A percentile compares a stretch with the other conserved stretches of the same genome.
Conservation (phyloP, 1,140 invertebrate genomes). For the Orchestia grillus region DNA sequence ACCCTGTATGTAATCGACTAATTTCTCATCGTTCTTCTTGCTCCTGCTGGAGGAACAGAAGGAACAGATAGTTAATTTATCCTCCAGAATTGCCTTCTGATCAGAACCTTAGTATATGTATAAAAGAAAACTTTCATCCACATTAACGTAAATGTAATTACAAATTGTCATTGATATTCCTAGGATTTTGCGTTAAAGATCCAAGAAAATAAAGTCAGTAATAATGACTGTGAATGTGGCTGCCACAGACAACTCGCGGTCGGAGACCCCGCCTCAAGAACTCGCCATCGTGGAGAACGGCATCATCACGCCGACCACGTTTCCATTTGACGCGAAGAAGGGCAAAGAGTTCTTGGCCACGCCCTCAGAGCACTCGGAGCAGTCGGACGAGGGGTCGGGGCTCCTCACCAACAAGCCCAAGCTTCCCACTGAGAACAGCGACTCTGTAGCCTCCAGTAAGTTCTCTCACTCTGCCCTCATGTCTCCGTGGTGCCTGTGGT, state of each 20-base stretch:
- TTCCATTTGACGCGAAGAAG: slow-evolving; percentile 61
- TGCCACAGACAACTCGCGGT: slow-evolving; percentile 64
- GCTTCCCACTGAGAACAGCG: slow-evolving; percentile 53
- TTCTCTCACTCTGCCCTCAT: not conserved
- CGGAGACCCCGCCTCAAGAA: slow-evolving; percentile 63
- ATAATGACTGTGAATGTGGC: not conserved
- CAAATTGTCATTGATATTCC: too few species aligned
- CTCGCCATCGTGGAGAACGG: slow-evolving; percentile 64
- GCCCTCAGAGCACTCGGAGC: slow-evolving; percentile 52
- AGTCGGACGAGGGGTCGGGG: slow-evolving; percentile 64
- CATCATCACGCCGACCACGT: slow-evolving; percentile 61
- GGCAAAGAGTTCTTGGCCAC: slow-evolving; percentile 5
- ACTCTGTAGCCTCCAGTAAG: slow-evolving; percentile 44
- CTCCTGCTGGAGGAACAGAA: too few species aligned
- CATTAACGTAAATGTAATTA: too few species aligned
- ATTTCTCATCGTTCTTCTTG: too few species aligned
- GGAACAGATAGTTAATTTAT: too few species aligned
- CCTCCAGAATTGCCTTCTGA: too few species aligned
- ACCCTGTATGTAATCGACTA: too few species aligned
- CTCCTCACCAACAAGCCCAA: slow-evolving; percentile 65
- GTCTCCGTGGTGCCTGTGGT: not conserved
- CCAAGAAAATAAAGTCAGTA: not conserved
- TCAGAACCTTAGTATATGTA: too few species aligned
- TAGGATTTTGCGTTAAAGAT: too few species aligned
- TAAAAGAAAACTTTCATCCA: too few species aligned